Base-by-base conservation (phyloP, 2,888 invertebrate genomes). In the Polyommatus icarus region DNA sequence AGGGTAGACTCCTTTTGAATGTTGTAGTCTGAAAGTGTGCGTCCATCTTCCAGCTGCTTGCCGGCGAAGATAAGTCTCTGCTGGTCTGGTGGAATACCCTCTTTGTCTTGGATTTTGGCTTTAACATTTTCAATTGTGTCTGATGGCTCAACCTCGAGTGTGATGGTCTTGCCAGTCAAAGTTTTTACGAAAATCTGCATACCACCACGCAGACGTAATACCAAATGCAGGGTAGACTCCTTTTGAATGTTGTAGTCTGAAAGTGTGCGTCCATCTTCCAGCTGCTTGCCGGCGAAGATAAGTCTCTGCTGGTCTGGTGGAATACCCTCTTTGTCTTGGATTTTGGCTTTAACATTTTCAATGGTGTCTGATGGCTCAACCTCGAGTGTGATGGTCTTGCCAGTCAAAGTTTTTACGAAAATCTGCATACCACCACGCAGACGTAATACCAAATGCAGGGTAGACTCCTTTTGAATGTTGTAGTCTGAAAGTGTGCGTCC, bases 71-170 rank as follows among this genome's bases (percentile, higher is more conserved):
- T 90, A 24, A 90, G 81, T 18, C 90, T 83, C 81, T 90, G 90
- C 81, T 90, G 90, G 78, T 90, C 90, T 80, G 90, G 90, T 10
- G 90, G 90, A 76, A 90, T 90, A 0, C 90, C 90, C 79, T 90
- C 90, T 54, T 90, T 90, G 80, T 90, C 90, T 80, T 90, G 90
- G n/a, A 90, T 90, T 79, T 90, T 90, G 0, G 90, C 90, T 72
- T 90, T 90, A 0, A 90, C 90, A 83, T 90, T 90, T 61, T 90
- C 90, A 10, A 90, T 90, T 0, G 90, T 90, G 72, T 91, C 90
- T 0, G 90, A 88, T 2, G 90, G 80, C 54, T 91, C 90, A 0
- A 91, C 90, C 78, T 91, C 91, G 1, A 91, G 81, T 0, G 91
- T 91, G 6, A 89, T 89, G 0, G 88, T 89, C 67, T 88, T 88